These are phyloP conservation scores for Hesperia comma DNA, from an alignment of 2,888 invertebrate species.

Conservation along the genomic window DNA sequence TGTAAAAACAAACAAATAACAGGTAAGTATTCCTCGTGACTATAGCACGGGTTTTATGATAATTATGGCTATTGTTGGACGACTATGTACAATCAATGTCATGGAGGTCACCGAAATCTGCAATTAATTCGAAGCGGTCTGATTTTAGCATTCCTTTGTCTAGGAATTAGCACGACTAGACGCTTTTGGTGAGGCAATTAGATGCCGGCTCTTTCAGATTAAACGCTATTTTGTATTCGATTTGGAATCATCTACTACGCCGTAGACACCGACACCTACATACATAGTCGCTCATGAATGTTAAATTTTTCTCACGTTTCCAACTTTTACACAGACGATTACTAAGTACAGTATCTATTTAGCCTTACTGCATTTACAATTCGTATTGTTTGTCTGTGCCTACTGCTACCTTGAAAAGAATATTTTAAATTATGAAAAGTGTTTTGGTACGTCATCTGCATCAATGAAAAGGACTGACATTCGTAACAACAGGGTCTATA, in stretches of 20 bases:
- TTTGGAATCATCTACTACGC: conserved; percentile 7
- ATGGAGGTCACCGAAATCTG: conserved; percentile 52
- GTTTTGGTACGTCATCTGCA: too few relatives aligned
- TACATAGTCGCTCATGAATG: conserved; percentile 10
- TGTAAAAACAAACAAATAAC: conserved; percentile 61
- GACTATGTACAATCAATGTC: conserved; percentile 41
- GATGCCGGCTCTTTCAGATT: conserved; percentile 30
- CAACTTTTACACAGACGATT: conserved; percentile 9
- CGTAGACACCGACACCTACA: conserved; percentile 1
- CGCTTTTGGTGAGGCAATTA: conserved; percentile 36
- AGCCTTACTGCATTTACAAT: conserved; percentile 4
- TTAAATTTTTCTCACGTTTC: conserved; percentile 21
- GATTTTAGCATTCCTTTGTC: conserved; percentile 56
- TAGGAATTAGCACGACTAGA: conserved; percentile 48
- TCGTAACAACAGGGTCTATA: too few relatives aligned
- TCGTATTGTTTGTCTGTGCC: conserved; percentile 3
- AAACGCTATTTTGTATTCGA: conserved; percentile 27
- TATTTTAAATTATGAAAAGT: not conserved
- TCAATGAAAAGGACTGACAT: too few relatives aligned
- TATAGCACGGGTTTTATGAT: conserved; percentile 35
- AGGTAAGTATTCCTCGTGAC: conserved; percentile 27
- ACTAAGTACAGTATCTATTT: conserved; percentile 4
- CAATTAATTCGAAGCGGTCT: conserved; percentile 43
- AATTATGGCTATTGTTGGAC: conserved; percentile 46
- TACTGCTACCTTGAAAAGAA: not conserved